These are phyloP conservation scores for Meghimatium bilineatum DNA, from an alignment of 2,888 invertebrate species.

Conservation along the genomic window DNA sequence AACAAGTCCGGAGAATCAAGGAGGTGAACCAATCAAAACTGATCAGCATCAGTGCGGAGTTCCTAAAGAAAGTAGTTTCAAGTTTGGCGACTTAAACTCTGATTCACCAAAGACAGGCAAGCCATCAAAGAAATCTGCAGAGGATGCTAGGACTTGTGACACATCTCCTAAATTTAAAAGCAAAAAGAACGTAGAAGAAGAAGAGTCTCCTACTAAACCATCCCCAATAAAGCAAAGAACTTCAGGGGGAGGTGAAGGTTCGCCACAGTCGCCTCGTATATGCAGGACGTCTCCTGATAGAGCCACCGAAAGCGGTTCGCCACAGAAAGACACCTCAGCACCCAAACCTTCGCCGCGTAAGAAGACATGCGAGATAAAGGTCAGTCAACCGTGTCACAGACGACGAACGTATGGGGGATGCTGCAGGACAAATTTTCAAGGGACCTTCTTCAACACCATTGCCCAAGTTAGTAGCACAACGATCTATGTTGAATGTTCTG, in stretches of 20 bases:
- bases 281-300: not conserved
- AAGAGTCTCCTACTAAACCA: not conserved
- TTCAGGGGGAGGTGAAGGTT: not conserved
- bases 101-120: not conserved
- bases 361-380: not conserved
- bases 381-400: not conserved
- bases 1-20: not conserved
- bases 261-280: not conserved
- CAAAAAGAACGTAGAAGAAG: not conserved
- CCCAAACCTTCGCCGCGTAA: not conserved
- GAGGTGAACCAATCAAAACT: not conserved
- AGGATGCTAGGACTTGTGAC: not conserved
- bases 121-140: not conserved
- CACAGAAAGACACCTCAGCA: not conserved
- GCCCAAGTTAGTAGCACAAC: constrained; percentile 17
- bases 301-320: not conserved
- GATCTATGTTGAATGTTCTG: not conserved
- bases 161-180: not conserved
- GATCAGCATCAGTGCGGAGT: not conserved
- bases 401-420: not conserved
- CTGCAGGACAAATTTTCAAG: not conserved
- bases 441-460: not conserved
- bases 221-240: not conserved
- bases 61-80: not conserved
- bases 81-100: not conserved